Evolutionary conservation across 2,888 invertebrate genomes (phyloP).

Genomic region (Saturnia pavonia): DNA sequence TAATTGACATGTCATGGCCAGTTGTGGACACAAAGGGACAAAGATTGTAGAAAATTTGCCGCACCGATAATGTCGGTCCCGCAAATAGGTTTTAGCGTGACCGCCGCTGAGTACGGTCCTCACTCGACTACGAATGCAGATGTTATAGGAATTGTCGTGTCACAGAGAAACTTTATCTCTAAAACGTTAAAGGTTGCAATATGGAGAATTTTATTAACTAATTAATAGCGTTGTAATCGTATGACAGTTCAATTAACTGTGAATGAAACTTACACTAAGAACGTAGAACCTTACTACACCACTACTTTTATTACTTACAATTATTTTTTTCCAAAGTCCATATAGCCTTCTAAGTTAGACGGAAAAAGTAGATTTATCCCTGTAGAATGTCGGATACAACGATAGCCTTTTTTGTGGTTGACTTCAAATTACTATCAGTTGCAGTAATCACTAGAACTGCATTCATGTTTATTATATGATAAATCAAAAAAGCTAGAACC

Average conservation of each 20-base stretch:
- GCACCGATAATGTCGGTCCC: constrained; percentile 70
- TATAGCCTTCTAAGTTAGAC: too few species aligned
- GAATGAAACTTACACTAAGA: background rate
- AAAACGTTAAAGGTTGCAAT: constrained; percentile 28
- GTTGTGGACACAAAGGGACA: constrained; percentile 70
- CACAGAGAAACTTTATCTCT: constrained; percentile 40
- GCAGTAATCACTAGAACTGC: background rate
- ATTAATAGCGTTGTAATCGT: background rate
- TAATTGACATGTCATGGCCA: constrained; percentile 80
- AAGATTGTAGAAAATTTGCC: constrained; percentile 77
- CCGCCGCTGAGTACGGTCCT: constrained; percentile 49
- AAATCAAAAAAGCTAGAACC: background rate
- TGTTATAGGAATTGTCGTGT: constrained; percentile 50
- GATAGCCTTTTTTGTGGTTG: background rate
- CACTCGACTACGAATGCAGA: constrained; percentile 55
- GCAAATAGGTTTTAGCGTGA: constrained; percentile 63
- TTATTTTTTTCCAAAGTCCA: too few species aligned
- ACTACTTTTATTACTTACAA: too few species aligned
- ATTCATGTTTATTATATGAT: background rate
- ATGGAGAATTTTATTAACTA: background rate
- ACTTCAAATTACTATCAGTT: background rate
- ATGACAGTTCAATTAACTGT: background rate
- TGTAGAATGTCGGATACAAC: background rate
- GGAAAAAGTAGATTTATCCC: too few species aligned
- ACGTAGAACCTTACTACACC: too few species aligned